These are phyloP conservation scores for Drosophila lini DNA, from an alignment of 1,140 invertebrate species.

Conservation along the genomic window DNA sequence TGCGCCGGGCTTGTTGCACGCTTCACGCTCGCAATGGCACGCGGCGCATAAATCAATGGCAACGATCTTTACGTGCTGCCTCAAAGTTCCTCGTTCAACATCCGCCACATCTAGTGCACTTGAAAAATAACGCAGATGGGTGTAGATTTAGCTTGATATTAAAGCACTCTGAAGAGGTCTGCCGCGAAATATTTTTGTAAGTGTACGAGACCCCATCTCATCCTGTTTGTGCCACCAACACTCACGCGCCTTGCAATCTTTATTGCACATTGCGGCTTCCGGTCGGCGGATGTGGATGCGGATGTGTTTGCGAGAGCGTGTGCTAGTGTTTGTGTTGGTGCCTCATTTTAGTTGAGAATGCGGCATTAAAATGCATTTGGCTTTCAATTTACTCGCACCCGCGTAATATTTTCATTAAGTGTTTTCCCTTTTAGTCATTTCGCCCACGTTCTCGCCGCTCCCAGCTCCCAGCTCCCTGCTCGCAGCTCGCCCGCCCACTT, in stretches of 20 bases:
- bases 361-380: constrained; percentile 80
- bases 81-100: constrained; percentile 46
- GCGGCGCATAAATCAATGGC: constrained; percentile 80
- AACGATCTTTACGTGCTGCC: constrained; percentile 79
- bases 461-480: background rate
- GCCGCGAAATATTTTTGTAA: constrained; percentile 1
- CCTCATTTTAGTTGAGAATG: constrained; percentile 72
- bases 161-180: too few relatives aligned
- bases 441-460: constrained; percentile 46
- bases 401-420: constrained; percentile 80
- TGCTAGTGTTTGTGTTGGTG: constrained; percentile 28
- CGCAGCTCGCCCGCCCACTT: constrained; percentile 16
- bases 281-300: constrained; percentile 35
- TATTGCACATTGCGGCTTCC: constrained; percentile 77
- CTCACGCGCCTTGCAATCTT: constrained; percentile 67
- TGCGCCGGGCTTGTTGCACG: constrained; percentile 71
- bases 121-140: background rate
- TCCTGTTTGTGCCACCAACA: constrained; percentile 14
- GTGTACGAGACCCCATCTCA: constrained; percentile 5
- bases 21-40: constrained; percentile 69
- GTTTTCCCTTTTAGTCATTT: constrained; percentile 61
- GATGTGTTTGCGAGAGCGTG: constrained; percentile 29
- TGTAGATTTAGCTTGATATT: too few relatives aligned
- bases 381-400: constrained; percentile 73
- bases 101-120: constrained; percentile 24